Percentiles rank a stretch among this genome's conserved stretches.
Evolutionary conservation across 2,113 vertebrate species (phyloP).

Genomic region (Dipodomys merriami): DNA sequence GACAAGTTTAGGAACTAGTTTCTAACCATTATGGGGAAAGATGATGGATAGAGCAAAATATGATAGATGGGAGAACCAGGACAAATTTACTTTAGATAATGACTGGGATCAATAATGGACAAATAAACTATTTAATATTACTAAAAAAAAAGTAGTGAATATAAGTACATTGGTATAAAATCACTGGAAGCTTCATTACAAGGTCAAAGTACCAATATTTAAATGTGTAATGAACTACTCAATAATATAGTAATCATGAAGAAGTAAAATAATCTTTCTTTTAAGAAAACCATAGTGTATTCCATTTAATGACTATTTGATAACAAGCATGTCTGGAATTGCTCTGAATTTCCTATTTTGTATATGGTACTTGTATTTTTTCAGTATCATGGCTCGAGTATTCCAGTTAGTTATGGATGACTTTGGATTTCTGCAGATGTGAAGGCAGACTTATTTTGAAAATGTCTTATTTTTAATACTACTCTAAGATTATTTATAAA

Average conservation of each 20-base stretch:
- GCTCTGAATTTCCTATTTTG: neutral
- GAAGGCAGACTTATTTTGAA: neutral
- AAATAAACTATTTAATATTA: neutral
- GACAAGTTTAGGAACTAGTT: neutral
- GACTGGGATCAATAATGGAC: slow-evolving; percentile 19
- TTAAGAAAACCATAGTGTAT: neutral
- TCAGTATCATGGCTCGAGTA: neutral
- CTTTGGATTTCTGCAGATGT: neutral
- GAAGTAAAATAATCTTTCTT: neutral
- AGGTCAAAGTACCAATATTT: neutral
- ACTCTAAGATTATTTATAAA: neutral
- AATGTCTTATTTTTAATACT: neutral
- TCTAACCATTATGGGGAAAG: neutral
- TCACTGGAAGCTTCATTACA: neutral
- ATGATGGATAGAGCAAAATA: neutral
- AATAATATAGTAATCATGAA: neutral
- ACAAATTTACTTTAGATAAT: neutral
- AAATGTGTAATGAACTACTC: slow-evolving; percentile 26
- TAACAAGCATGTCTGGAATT: neutral
- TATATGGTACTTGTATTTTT: neutral
- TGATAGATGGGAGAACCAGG: neutral
- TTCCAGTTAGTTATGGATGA: neutral
- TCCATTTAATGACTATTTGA: neutral
- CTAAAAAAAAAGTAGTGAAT: too few species aligned
- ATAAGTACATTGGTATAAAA: neutral